Percentiles rank a stretch among this genome's conserved stretches.
Evolutionary conservation across 2,797 vertebrate species (phyloP).

Genomic region (Pseudotriccus pelzelni): DNA sequence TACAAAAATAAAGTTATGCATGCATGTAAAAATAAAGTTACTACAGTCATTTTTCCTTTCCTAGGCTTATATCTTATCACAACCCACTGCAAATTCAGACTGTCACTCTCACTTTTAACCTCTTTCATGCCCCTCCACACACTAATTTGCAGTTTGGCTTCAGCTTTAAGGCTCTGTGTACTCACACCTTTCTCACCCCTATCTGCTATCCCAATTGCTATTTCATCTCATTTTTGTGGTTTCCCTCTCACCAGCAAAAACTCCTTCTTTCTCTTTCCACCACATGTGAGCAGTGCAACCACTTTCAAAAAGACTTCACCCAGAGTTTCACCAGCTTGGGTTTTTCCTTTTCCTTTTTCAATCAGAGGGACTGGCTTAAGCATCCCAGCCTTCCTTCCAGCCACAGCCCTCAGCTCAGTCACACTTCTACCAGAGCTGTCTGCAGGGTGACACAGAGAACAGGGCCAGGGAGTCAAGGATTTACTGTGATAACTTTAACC

Average conservation of each 20-base stretch:
- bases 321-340: neutral
- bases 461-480: neutral
- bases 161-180: neutral
- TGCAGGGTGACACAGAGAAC: neutral
- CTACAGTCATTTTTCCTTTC: neutral
- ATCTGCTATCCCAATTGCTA: neutral
- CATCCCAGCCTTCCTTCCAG: neutral
- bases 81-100: neutral
- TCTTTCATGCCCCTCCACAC: neutral
- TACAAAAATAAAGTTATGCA: neutral
- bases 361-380: neutral
- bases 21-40: neutral
- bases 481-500: neutral
- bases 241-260: slow-evolving; percentile 5
- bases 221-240: neutral
- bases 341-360: neutral
- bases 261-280: neutral
- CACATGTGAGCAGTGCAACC: neutral
- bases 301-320: neutral
- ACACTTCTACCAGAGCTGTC: neutral
- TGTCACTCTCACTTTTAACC: neutral
- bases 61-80: neutral
- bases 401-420: neutral
- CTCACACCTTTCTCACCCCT: neutral
- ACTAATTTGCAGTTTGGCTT: neutral